phyloP scores from a whole-genome alignment of 2,888 invertebrate species.

The Chymomyza fuscimana region DNA sequence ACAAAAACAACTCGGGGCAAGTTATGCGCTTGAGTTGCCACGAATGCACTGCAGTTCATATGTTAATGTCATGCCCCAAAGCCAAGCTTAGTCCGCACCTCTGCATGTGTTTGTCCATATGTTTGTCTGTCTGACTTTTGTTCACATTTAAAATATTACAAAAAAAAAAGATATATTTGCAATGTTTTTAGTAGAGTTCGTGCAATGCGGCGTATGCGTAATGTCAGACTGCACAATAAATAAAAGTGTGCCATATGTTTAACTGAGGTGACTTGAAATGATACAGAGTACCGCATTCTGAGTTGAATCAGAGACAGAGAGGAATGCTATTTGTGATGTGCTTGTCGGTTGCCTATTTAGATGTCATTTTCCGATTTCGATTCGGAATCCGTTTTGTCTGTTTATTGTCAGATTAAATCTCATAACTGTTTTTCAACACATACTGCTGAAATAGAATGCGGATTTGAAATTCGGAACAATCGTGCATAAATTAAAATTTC shows the following conservation, averaged over 20 bases:
- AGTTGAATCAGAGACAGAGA: too few relatives aligned
- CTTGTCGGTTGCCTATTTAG: too few relatives aligned
- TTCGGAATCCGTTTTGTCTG: too few relatives aligned
- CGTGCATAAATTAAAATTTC: too few relatives aligned
- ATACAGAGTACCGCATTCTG: too few relatives aligned
- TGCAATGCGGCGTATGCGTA: slow-evolving; percentile 29
- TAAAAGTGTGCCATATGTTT: slow-evolving; percentile 23
- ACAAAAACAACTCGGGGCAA: slow-evolving; percentile 12
- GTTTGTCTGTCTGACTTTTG: slow-evolving; percentile 32
- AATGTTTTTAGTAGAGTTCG: slow-evolving; percentile 13
- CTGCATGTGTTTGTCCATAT: neutral
- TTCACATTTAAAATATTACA: slow-evolving; percentile 62
- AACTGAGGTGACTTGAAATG: neutral
- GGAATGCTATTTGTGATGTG: too few relatives aligned
- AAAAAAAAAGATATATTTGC: slow-evolving; percentile 16
- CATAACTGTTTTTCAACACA: too few relatives aligned
- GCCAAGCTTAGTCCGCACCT: neutral
- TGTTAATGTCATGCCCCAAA: slow-evolving; percentile 42
- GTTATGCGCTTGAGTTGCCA: slow-evolving; percentile 17
- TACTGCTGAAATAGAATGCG: too few relatives aligned
- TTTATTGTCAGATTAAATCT: too few relatives aligned
- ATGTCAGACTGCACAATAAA: slow-evolving; percentile 43
- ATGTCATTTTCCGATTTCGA: too few relatives aligned
- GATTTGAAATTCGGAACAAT: too few relatives aligned
- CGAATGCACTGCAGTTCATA: slow-evolving; percentile 37